Conservation (phyloP, 2,888 invertebrate species). For the Glaucopsyche alexis region DNA sequence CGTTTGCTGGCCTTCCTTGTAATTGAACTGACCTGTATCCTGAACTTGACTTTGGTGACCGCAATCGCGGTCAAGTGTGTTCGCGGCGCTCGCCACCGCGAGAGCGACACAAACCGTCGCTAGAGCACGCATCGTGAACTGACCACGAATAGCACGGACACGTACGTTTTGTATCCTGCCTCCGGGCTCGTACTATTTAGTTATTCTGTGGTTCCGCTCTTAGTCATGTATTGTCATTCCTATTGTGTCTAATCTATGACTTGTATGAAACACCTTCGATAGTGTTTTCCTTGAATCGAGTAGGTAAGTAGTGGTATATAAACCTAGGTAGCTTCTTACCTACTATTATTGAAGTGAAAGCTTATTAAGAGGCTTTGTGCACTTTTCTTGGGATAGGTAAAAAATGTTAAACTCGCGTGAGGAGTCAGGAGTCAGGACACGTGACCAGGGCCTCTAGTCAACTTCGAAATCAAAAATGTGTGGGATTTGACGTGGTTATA, state of each 20-base stretch:
- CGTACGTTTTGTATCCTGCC: slow-evolving; percentile 1
- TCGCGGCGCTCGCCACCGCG: not conserved
- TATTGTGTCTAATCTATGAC: slow-evolving; percentile 3
- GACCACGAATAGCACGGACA: not conserved
- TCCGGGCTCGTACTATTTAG: not conserved
- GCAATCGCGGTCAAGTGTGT: not conserved
- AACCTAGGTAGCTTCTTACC: too few relatives aligned
- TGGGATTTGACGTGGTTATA: too few relatives aligned
- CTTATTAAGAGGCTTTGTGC: too few relatives aligned
- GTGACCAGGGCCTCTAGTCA: too few relatives aligned
- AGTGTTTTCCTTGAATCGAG: not conserved
- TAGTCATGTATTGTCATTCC: not conserved
- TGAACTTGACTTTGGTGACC: not conserved
- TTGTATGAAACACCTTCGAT: not conserved
- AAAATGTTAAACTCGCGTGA: too few relatives aligned
- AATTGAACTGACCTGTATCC: slow-evolving; percentile 4
- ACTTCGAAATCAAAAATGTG: too few relatives aligned
- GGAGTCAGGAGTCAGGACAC: too few relatives aligned
- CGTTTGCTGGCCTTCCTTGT: not conserved
- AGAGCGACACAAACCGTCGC: not conserved
- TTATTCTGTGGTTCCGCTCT: not conserved
- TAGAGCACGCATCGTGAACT: not conserved
- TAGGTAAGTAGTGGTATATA: not conserved
- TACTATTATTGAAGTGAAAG: too few relatives aligned
- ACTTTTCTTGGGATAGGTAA: too few relatives aligned